Percentiles rank a stretch among this genome's conserved stretches.
phyloP scores from a whole-genome alignment of 2,888 invertebrate species.

The Drosophila nr. fundita region DNA sequence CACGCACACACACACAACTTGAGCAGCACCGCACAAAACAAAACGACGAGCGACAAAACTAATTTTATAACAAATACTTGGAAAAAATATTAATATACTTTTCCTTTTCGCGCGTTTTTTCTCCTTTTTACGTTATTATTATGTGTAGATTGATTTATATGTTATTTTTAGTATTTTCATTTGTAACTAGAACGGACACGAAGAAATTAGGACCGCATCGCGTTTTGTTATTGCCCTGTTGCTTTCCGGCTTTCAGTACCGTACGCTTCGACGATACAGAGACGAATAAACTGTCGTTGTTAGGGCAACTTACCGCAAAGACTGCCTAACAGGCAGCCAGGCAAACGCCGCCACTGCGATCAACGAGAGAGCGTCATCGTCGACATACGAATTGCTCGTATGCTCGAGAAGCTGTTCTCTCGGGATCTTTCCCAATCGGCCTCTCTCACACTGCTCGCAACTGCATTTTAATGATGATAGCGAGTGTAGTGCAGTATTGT shows the following conservation, averaged over 20 bases:
- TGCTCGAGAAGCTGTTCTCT: slow-evolving; percentile 45
- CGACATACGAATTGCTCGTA: slow-evolving; percentile 6
- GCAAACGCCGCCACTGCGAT: slow-evolving; percentile 12
- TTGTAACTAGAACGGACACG: slow-evolving; percentile 47
- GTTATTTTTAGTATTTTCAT: slow-evolving; percentile 37
- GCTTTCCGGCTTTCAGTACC: slow-evolving; percentile 61
- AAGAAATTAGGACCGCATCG: slow-evolving; percentile 72
- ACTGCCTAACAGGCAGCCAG: slow-evolving; percentile 39
- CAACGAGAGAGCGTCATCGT: slow-evolving; percentile 12
- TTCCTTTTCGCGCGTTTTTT: slow-evolving; percentile 43
- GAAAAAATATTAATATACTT: slow-evolving; percentile 16
- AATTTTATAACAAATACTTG: slow-evolving; percentile 32
- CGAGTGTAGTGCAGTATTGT: slow-evolving; percentile 42
- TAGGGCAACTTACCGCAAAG: slow-evolving; percentile 70
- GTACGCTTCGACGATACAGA: slow-evolving; percentile 69
- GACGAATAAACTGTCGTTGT: slow-evolving; percentile 71
- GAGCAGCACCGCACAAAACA: slow-evolving; percentile 56
- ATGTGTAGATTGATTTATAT: slow-evolving; percentile 25
- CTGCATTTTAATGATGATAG: slow-evolving; percentile 44
- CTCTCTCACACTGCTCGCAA: slow-evolving; percentile 18
- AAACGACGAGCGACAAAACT: slow-evolving; percentile 44
- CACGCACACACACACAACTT: slow-evolving; percentile 33
- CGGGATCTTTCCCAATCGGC: slow-evolving; percentile 9
- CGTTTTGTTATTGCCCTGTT: slow-evolving; percentile 63
- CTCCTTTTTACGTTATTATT: slow-evolving; percentile 5